A percentile compares a stretch with the other conserved stretches of the same genome.
Evolutionary conservation across 2,113 vertebrate species (phyloP).

Genomic region (Choloepus hoffmanni): DNA sequence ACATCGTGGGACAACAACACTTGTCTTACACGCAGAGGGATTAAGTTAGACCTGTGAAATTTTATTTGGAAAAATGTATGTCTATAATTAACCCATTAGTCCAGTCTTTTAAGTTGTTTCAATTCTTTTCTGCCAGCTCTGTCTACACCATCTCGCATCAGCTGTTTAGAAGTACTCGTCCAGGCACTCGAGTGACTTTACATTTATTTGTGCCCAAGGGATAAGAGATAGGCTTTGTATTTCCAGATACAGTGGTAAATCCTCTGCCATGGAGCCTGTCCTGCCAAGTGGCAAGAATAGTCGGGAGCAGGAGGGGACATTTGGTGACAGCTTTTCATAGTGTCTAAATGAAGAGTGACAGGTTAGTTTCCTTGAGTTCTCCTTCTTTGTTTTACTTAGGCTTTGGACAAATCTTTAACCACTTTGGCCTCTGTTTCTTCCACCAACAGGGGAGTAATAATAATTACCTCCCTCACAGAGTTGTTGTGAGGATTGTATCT

Average conservation of each 20-base stretch:
- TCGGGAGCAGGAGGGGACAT: background rate
- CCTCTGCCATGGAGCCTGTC: background rate
- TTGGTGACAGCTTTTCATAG: background rate
- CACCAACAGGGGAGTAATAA: background rate
- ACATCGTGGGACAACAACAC: conserved; percentile 61
- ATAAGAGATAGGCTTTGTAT: conserved; percentile 44
- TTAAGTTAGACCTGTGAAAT: conserved; percentile 75
- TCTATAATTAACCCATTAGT: background rate
- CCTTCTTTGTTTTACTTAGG: background rate
- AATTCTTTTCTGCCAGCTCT: conserved; percentile 55
- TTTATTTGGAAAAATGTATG: conserved; percentile 36
- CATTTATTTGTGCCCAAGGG: background rate
- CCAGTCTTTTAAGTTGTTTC: conserved; percentile 27
- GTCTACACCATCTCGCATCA: background rate
- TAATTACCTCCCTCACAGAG: conserved; percentile 20
- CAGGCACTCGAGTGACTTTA: background rate
- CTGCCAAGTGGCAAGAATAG: conserved; percentile 36
- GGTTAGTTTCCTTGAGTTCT: conserved; percentile 43
- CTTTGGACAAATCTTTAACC: conserved; percentile 69
- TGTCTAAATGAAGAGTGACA: background rate
- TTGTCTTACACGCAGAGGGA: conserved; percentile 66
- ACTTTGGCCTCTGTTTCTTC: conserved; percentile 66
- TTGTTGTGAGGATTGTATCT: background rate
- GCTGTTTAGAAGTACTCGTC: background rate
- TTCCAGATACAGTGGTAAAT: conserved; percentile 1